Conservation (phyloP, 2,113 vertebrate genomes). For the Trematomus loennbergii region DNA sequence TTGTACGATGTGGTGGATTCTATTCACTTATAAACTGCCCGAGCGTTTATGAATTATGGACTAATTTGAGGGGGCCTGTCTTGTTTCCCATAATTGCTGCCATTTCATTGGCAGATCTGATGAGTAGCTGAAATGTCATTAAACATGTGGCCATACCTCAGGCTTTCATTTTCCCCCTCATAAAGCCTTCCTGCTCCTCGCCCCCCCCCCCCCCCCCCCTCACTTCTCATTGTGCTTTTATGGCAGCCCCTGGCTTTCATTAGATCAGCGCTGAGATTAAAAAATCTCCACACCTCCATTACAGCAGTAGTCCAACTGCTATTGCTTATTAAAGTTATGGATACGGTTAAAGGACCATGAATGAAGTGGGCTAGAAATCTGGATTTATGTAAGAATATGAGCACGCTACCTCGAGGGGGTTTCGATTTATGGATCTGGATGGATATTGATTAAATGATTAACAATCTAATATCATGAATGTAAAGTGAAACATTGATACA, state of each 20-base stretch:
- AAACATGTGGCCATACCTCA: conserved; percentile 55
- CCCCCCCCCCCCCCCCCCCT: conserved; percentile 9
- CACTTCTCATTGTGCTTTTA: conserved; percentile 30
- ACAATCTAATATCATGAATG: too few relatives aligned
- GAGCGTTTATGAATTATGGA: conserved; percentile 65
- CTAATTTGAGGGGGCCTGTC: conserved; percentile 50
- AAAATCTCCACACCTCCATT: conserved; percentile 54
- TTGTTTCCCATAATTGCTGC: conserved; percentile 71
- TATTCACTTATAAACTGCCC: conserved; percentile 42
- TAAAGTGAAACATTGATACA: too few relatives aligned
- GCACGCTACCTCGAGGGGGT: neutral
- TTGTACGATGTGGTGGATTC: neutral
- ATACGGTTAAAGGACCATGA: conserved; percentile 14
- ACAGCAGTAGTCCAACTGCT: conserved; percentile 16
- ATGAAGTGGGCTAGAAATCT: conserved; percentile 9
- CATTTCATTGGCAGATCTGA: conserved; percentile 57
- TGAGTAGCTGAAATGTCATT: conserved; percentile 64
- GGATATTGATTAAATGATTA: too few relatives aligned
- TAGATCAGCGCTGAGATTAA: conserved; percentile 58
- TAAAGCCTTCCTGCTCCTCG: conserved; percentile 43
- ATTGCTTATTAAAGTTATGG: neutral
- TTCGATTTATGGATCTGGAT: too few relatives aligned
- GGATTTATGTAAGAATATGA: neutral
- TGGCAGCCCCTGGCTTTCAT: conserved; percentile 71
- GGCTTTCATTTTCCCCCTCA: conserved; percentile 58